phyloP scores from a whole-genome alignment of 2,888 invertebrate genomes.

The Heliconius erato region DNA sequence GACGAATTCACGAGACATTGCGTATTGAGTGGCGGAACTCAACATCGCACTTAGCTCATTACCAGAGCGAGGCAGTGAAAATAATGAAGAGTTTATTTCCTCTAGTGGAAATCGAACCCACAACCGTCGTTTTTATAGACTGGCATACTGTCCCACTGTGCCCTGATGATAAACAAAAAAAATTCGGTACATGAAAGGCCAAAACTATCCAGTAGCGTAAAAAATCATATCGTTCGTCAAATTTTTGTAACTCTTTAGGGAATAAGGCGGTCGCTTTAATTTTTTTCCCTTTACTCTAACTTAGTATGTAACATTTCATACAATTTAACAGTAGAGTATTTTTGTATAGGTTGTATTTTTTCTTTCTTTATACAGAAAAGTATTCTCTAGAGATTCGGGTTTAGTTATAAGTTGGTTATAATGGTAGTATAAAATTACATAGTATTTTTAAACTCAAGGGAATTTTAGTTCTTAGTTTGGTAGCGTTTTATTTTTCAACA shows the following conservation, averaged over 20 bases:
- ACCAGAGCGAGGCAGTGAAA: too few relatives aligned
- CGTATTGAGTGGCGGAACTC: too few relatives aligned
- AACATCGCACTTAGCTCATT: too few relatives aligned
- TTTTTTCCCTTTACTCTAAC: background rate
- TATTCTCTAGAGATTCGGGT: background rate
- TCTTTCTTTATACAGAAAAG: background rate
- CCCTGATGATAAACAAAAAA: background rate
- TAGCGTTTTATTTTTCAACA: too few relatives aligned
- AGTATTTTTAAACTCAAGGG: background rate
- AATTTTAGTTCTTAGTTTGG: background rate
- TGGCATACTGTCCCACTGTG: too few relatives aligned
- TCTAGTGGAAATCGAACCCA: too few relatives aligned
- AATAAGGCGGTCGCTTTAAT: background rate
- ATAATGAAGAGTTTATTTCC: too few relatives aligned
- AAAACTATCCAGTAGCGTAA: slow-evolving; percentile 13
- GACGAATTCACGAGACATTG: background rate
- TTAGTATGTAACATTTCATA: background rate
- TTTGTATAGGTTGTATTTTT: background rate
- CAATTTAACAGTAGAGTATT: background rate
- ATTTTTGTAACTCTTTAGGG: slow-evolving; percentile 21
- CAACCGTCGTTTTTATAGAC: too few relatives aligned
- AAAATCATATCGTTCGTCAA: slow-evolving; percentile 8
- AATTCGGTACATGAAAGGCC: background rate
- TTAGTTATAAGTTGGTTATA: background rate
- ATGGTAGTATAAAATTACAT: background rate